Percentiles rank a stretch among this genome's conserved stretches.
These are phyloP conservation scores for Zaprionus bogoriensis DNA, from an alignment of 2,888 invertebrate species.

Conservation along the genomic window DNA sequence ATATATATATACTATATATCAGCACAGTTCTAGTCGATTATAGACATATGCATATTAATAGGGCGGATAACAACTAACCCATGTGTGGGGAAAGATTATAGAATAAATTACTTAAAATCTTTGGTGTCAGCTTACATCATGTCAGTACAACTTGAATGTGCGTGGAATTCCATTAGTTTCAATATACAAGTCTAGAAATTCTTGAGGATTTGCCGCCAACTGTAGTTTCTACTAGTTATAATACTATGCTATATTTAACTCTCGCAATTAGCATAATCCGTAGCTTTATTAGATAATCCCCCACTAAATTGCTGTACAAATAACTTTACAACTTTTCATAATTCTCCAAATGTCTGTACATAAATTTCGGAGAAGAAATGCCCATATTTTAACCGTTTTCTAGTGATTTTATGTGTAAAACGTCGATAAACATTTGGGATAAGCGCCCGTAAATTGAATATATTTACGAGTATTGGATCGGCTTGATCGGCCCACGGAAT, in stretches of 20 bases:
- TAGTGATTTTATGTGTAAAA: slow-evolving; percentile 44
- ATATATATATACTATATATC: slow-evolving; percentile 44
- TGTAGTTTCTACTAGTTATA: not conserved
- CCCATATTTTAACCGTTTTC: slow-evolving; percentile 39
- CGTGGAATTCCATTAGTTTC: not conserved
- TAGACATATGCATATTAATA: slow-evolving; percentile 1
- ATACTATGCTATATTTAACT: not conserved
- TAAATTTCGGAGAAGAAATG: slow-evolving; percentile 4
- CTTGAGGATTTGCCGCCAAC: not conserved
- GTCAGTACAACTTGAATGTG: not conserved
- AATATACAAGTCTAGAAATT: not conserved
- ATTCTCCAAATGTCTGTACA: slow-evolving; percentile 20
- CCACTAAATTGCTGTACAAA: slow-evolving; percentile 58
- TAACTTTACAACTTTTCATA: slow-evolving; percentile 24
- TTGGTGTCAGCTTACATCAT: not conserved
- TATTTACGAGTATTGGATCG: too few species aligned
- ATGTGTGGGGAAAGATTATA: too few species aligned
- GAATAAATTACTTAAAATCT: too few species aligned
- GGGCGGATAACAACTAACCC: not conserved
- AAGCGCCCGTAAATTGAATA: slow-evolving; percentile 32
- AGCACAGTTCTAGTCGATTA: slow-evolving; percentile 64
- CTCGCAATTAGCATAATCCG: slow-evolving; percentile 29
- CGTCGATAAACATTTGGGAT: slow-evolving; percentile 34
- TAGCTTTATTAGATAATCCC: slow-evolving; percentile 30
- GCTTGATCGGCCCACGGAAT: slow-evolving; percentile 27